Conservation (phyloP, 2,113 vertebrate genomes). For the Siphamia tubifer region DNA sequence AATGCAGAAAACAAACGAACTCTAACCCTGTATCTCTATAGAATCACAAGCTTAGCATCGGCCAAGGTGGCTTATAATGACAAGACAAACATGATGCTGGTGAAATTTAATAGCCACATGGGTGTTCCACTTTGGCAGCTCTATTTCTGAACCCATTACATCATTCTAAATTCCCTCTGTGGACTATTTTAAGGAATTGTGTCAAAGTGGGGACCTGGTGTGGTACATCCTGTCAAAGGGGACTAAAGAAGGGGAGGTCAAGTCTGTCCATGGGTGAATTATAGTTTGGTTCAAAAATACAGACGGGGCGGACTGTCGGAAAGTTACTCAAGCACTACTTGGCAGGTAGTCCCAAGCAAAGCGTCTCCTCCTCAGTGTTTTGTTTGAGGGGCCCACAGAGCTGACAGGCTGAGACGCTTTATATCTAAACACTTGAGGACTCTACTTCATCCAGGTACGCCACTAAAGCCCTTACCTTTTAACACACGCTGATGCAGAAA, state of each 20-base stretch:
- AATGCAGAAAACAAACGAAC: neutral
- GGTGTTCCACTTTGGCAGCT: conserved; percentile 18
- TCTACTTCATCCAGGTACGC: conserved; percentile 42
- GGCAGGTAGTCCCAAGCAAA: conserved; percentile 25
- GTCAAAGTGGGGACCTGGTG: conserved; percentile 30
- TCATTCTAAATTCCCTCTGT: conserved; percentile 29
- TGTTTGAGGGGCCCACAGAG: conserved; percentile 5
- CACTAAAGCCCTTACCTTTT: neutral
- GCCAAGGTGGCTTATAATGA: neutral
- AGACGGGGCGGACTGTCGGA: neutral
- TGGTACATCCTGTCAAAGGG: conserved; percentile 7
- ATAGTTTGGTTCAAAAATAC: conserved; percentile 15
- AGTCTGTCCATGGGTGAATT: conserved; percentile 1
- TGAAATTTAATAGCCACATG: conserved; percentile 54
- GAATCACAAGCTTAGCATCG: neutral
- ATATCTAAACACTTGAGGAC: neutral
- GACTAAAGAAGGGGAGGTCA: neutral
- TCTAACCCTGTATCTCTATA: neutral
- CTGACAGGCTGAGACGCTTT: conserved; percentile 26
- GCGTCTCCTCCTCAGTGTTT: neutral
- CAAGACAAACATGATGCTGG: conserved; percentile 22
- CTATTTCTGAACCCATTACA: conserved; percentile 54
- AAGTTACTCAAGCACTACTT: conserved; percentile 14
- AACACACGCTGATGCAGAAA: neutral
- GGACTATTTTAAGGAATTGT: conserved; percentile 66